Base-by-base conservation (phyloP, 2,797 vertebrate genomes). In the Mormyrus hasselquistii region DNA sequence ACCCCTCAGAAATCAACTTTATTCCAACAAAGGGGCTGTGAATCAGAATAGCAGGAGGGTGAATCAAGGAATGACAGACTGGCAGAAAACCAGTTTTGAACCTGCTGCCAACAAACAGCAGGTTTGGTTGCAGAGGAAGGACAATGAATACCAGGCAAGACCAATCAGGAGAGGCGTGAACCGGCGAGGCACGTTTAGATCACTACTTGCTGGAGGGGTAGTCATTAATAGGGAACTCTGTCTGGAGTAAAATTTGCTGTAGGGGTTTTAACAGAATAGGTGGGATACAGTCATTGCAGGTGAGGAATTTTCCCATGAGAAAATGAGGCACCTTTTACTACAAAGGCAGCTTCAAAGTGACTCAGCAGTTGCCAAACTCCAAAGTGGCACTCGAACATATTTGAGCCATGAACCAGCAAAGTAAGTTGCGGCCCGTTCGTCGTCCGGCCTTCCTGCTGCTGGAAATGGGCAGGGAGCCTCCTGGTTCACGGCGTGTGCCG, bases 291-390 rank as follows among this genome's bases (percentile, higher is more conserved):
- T 87, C 86, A n/a, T 6, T 44, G 34, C 38, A 62, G 86, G 55
- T 44, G 34, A 87, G 16, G 86, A 87, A 87, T 87, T 87, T 87
- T 87, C 86, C 86, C 55, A 87, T 41, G 86, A 87, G 86, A 34
- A 38, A 19, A 87, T 22, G n/a, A 44, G 38, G 53, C 16, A 62
- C 34, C n/a, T 87, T 16, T n/a, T 29, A 44, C 41, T 87, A 38
- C 55, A 41, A 29, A n/a, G 19, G 53, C 53, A 5, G 53, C 29
- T 44, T 86, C 50, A 25, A 86, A 62, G 86, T 87, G 86, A 87
- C 53, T 87, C 86, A 62, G 86, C 86, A 38, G 55, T 62, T 41
- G 22, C 16, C 34, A 59, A 59, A 87, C 52, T 59, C 53, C 53
- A 29, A 47, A 53, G 44, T 14, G 22, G 47, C 41, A 25, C 79